Percentiles rank a stretch among this genome's conserved stretches.
These are phyloP conservation scores for Monodelphis domestica DNA, from an alignment of 2,797 vertebrate genomes.

Conservation along the genomic window DNA sequence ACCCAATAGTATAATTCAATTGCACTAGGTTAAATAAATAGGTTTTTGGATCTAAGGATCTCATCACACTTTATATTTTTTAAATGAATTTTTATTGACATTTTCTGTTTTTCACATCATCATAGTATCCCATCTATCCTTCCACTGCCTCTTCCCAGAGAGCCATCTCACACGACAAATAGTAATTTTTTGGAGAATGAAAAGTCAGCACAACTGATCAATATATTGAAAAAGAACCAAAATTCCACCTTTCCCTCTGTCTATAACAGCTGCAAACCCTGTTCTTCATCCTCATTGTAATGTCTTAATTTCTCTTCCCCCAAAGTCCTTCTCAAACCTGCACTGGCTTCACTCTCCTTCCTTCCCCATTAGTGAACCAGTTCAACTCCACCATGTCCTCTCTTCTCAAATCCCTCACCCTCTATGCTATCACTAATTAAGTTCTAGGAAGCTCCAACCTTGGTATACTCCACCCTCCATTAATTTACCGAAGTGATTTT, in stretches of 20 bases:
- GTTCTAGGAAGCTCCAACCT: not conserved
- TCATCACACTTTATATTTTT: not conserved
- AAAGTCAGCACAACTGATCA: not conserved
- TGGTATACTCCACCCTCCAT: not conserved
- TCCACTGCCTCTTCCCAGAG: not conserved
- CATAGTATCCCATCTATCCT: not conserved
- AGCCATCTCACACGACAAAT: not conserved
- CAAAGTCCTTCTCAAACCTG: not conserved
- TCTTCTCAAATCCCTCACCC: not conserved
- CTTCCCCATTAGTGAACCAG: not conserved
- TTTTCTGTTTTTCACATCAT: not conserved
- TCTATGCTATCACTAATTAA: too few species aligned
- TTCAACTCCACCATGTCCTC: not conserved
- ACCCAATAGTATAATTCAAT: not conserved
- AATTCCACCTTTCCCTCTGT: not conserved
- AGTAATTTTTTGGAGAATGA: not conserved
- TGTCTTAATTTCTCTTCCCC: not conserved
- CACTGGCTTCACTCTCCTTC: not conserved
- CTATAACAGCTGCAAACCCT: not conserved
- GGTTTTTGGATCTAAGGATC: not conserved
- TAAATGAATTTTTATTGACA: not conserved
- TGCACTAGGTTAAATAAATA: not conserved
- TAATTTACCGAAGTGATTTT: not conserved
- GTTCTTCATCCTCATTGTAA: not conserved
- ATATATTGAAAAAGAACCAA: not conserved